Conservation (phyloP, 2,797 vertebrate species). For the Valencia hispanica region DNA sequence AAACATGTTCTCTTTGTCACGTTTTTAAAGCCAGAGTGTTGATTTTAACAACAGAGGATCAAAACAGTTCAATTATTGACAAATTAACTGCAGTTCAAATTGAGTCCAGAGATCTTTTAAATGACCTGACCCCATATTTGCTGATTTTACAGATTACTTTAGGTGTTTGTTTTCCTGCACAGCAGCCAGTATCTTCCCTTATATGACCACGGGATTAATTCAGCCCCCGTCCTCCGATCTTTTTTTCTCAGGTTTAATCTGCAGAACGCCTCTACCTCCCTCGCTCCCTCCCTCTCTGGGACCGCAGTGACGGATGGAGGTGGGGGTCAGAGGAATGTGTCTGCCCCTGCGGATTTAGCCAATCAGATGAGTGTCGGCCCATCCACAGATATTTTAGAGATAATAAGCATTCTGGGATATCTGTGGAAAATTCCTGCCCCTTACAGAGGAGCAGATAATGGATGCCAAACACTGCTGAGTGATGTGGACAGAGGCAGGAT, state of each 20-base stretch:
- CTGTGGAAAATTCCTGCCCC: conserved; percentile 71
- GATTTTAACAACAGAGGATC: no score
- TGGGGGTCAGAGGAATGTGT: conserved; percentile 58
- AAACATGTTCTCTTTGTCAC: no score
- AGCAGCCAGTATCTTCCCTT: conserved; percentile 4
- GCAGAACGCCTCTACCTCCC: conserved; percentile 1
- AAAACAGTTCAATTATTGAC: not conserved
- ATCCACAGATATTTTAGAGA: conserved; percentile 77
- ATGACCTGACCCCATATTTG: not conserved
- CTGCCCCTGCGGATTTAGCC: conserved; percentile 64
- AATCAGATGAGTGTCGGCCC: conserved; percentile 78
- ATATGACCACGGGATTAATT: conserved; percentile 26
- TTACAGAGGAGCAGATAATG: conserved; percentile 73
- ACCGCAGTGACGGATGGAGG: not conserved
- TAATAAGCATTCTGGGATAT: conserved; percentile 72
- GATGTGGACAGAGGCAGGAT: conserved; percentile 69
- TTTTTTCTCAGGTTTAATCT: conserved; percentile 36
- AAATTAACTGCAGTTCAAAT: not conserved
- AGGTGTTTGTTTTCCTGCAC: not conserved
- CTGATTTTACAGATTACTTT: conserved; percentile 1
- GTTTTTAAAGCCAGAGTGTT: no score
- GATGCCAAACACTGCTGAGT: conserved; percentile 65
- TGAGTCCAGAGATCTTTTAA: not conserved
- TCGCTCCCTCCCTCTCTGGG: conserved; percentile 1
- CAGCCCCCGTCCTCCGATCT: conserved; percentile 4